Evolutionary conservation across 1,140 invertebrate genomes (phyloP), one percentile per base, ranked within the genome.

Genomic region (Macrosteles quadrilineatus): DNA sequence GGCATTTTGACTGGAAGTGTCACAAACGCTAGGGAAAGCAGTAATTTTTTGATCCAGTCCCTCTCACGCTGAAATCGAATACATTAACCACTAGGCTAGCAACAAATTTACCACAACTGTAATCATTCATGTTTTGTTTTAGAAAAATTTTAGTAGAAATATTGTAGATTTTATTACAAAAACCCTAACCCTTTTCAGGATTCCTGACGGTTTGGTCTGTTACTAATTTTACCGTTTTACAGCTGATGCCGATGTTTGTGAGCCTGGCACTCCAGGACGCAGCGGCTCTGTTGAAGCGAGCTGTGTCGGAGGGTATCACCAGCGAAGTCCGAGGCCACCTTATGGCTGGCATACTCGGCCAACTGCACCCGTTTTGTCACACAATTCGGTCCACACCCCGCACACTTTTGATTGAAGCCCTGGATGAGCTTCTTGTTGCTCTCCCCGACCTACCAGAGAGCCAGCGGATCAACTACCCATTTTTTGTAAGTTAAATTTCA

Each of bases 401-500:
- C 12, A 14, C 55, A 2, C 21, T 59, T 6, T n/a, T 59, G 25
- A 23, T 27, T 14, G 9, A 4, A 9, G 55, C 55, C 23, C 55
- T 59, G 2, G 55, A 59, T 14, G 23, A 59, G 21, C 27, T 59
- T 25, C 55, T 59, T 27, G 21, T 27, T 25, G 6, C 12, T n/a
- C 55, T 59, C 9, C 3, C 27, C 12, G 25, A 29, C 55, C 55
- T 59, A 14, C 55, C 55, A 27, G 12, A 27, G 6, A 27, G 9
- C 12, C 21, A 59, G 9, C 2, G n/a, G 25, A 59, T 23, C 4
- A 59, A 59, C 55, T 59, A 27, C 27, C 55, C 55, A 27, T 25
- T 59, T 29, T 59, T 59, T 59, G 55, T 59, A n/a, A 59, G 55
- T 59, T 11, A 53, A 4, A 6, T 40, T 40, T 9, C n/a, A n/a